Base-by-base conservation (phyloP, 2,113 vertebrate species). In the Poeciliopsis occidentalis region DNA sequence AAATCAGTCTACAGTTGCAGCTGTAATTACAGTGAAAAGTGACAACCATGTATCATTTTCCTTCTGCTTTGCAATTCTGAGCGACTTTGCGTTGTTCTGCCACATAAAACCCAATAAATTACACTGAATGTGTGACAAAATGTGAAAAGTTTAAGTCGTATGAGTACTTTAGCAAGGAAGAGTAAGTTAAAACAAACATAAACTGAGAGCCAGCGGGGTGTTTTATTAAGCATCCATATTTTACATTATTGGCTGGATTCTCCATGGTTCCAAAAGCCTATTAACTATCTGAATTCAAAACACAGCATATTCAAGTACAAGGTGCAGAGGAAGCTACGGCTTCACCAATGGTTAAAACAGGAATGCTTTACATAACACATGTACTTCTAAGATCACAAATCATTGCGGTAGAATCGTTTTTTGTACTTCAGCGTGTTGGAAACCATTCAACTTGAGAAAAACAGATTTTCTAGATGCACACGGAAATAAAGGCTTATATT, bases 391-490 rank as follows among this genome's bases (percentile, higher is more conserved):
- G 83, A 80, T 83, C 67, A 84, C 71, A 75, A 29, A 80, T 60
- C 85, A 90, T 30, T 4, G 54, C 77, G 77, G 60, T 84, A 34
- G 79, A 89, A 78, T 84, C 41, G 78, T 91, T 83, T 47, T 90
- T 69, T 81, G 63, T 11, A 54, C 41, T 54, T 39, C 12, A 29
- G 69, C 71, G 81, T 80, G 66, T 34, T 89, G 65, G 83, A 78
- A 82, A 79, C 51, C 51, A n/a, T 34, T 87, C 78, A 81, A 39
- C 72, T 74, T 24, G 17, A 24, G 51, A n/a, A 57, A 57, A 54
- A 54, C 73, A 67, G 76, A 60, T 22, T 57, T 66, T 60, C 74
- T 61, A 27, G 61, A 69, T 61, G 69, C 34, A 66, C 72, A 63
- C 34, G 51, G 77, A 80, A 79, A 83, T 78, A 47, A 74, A 65